Conservation (phyloP, 2,113 vertebrate genomes). For the Mionectes macconnelli region DNA sequence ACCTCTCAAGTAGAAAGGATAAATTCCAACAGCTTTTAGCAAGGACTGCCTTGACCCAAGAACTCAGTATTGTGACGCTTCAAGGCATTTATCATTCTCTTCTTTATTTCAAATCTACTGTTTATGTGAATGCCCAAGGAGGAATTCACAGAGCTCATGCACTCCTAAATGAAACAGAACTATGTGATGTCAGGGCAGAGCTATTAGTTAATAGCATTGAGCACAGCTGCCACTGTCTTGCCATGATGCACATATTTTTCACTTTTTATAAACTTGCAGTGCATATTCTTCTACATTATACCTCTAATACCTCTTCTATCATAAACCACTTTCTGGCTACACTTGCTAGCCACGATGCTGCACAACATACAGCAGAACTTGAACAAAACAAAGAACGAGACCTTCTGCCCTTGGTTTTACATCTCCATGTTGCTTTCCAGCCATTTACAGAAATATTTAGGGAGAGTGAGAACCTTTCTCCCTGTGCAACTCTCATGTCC, state of each 20-base stretch:
- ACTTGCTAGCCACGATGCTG: neutral
- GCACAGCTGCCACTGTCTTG: neutral
- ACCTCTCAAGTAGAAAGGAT: neutral
- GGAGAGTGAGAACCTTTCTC: neutral
- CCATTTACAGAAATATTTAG: neutral
- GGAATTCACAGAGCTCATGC: neutral
- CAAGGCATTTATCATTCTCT: neutral
- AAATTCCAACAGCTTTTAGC: neutral
- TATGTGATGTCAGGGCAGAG: neutral
- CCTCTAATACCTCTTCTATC: constrained; percentile 5
- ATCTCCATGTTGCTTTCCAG: neutral
- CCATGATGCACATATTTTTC: neutral
- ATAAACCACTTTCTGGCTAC: constrained; percentile 14
- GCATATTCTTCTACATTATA: neutral
- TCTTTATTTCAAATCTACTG: neutral
- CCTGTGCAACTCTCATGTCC: neutral
- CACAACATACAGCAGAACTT: constrained; percentile 7
- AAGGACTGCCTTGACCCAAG: neutral
- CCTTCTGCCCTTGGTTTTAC: constrained; percentile 13
- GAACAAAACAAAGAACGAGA: constrained; percentile 22
- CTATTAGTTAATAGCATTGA: neutral
- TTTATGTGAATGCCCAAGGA: neutral
- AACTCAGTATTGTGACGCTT: neutral
- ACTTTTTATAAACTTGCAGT: constrained; percentile 40
- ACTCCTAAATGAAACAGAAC: neutral